A percentile compares a stretch with the other conserved stretches of the same genome.
phyloP scores from a whole-genome alignment of 2,113 vertebrate genomes.

The Paramormyrops kingsleyae region DNA sequence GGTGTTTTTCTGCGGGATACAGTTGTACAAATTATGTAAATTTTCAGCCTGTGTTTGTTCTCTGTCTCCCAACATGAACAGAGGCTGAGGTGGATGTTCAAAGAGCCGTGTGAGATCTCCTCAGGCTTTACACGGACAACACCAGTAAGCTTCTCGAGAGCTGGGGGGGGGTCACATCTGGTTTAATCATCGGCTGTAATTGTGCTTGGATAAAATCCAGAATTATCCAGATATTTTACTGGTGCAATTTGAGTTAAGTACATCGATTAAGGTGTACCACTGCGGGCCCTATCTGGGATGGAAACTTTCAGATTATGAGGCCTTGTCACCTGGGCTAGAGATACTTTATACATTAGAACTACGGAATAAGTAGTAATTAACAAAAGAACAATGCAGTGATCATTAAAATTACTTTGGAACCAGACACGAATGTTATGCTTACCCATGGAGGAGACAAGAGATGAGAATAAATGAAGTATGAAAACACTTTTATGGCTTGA shows the following conservation, averaged over 20 bases:
- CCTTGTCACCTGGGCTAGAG: background rate
- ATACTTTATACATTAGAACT: background rate
- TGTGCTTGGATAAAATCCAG: background rate
- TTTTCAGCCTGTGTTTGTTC: background rate
- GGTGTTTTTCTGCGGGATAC: background rate
- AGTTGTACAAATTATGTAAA: background rate
- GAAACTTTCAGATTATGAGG: background rate
- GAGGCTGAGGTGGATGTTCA: background rate
- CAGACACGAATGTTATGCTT: background rate
- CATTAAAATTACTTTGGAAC: background rate
- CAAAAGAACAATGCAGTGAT: background rate
- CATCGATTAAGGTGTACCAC: too few relatives aligned
- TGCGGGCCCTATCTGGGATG: background rate
- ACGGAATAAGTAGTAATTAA: background rate
- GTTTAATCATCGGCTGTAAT: background rate
- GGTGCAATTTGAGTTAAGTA: background rate
- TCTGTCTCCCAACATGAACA: background rate
- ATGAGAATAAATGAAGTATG: constrained; percentile 2
- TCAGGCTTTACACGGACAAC: background rate
- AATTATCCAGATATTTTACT: background rate
- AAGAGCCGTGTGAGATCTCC: background rate
- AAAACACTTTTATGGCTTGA: constrained; percentile 4
- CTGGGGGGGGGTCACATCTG: background rate
- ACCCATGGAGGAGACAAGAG: background rate
- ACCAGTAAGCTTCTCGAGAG: background rate